A percentile compares a stretch with the other conserved stretches of the same genome.
Conservation (phyloP, 2,888 invertebrate species). For the Teleogryllus oceanicus region DNA sequence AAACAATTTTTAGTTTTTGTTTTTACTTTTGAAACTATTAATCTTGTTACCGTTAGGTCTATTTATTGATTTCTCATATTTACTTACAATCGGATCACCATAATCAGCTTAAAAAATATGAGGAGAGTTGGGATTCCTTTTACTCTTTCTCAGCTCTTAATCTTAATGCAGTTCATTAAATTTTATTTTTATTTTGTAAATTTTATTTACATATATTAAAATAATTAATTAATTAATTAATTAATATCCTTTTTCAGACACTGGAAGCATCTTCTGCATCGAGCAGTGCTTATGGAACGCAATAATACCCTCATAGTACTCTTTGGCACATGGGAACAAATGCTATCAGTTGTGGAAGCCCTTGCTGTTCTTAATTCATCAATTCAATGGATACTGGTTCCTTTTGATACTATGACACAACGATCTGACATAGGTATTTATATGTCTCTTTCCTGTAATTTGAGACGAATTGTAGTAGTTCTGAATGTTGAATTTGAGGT, state of each 20-base stretch:
- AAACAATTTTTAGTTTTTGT: too few species aligned
- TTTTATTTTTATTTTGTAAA: background rate
- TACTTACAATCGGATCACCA: too few species aligned
- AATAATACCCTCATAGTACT: constrained; percentile 20
- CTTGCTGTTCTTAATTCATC: background rate
- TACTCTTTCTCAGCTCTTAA: too few species aligned
- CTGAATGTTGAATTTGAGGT: too few species aligned
- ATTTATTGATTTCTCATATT: too few species aligned
- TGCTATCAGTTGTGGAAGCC: background rate
- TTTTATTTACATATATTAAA: background rate
- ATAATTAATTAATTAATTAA: too few species aligned
- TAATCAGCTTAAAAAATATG: too few species aligned
- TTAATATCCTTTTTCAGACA: background rate
- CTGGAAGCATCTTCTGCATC: background rate
- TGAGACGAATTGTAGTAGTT: too few species aligned
- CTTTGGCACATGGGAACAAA: background rate
- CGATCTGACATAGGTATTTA: background rate
- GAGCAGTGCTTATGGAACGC: background rate
- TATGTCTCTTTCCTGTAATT: too few species aligned
- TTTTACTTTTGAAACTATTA: too few species aligned
- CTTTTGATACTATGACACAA: background rate
- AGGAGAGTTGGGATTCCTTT: too few species aligned
- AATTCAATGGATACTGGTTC: constrained; percentile 24
- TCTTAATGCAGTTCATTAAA: background rate
- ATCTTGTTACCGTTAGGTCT: too few species aligned